A percentile compares a stretch with the other conserved stretches of the same genome.
Conservation (phyloP, 2,113 vertebrate genomes). For the Prietella phreatophila region DNA sequence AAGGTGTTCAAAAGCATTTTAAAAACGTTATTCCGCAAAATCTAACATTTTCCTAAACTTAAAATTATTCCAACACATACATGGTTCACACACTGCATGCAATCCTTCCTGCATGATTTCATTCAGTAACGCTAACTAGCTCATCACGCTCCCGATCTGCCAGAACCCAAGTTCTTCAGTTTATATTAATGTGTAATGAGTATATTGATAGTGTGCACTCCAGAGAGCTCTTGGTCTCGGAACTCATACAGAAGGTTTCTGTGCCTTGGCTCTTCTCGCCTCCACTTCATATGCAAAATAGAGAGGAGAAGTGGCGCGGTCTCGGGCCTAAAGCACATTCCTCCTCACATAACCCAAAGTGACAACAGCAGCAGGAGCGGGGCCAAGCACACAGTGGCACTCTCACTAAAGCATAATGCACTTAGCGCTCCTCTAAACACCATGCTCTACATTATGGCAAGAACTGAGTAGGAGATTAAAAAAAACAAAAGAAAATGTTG, state of each 20-base stretch:
- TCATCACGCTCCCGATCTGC: background rate
- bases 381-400: constrained; percentile 71
- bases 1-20: background rate
- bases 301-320: constrained; percentile 63
- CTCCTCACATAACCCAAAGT: constrained; percentile 76
- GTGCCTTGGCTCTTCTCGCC: constrained; percentile 62
- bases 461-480: constrained; percentile 68
- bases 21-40: background rate
- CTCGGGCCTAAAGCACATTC: constrained; percentile 71
- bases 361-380: constrained; percentile 73
- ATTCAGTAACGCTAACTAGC: background rate
- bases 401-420: constrained; percentile 72
- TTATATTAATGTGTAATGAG: constrained; percentile 9
- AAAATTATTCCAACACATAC: background rate
- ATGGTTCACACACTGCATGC: background rate
- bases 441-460: constrained; percentile 70
- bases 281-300: constrained; percentile 78
- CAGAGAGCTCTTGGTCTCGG: constrained; percentile 21
- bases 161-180: constrained; percentile 10
- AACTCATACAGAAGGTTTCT: constrained; percentile 40
- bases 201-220: background rate
- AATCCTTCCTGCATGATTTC: background rate
- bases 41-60: background rate
- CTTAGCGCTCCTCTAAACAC: constrained; percentile 73
- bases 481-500: constrained; percentile 66